phyloP scores from a whole-genome alignment of 2,797 vertebrate species.

The Scolopax bukidnonensis region DNA sequence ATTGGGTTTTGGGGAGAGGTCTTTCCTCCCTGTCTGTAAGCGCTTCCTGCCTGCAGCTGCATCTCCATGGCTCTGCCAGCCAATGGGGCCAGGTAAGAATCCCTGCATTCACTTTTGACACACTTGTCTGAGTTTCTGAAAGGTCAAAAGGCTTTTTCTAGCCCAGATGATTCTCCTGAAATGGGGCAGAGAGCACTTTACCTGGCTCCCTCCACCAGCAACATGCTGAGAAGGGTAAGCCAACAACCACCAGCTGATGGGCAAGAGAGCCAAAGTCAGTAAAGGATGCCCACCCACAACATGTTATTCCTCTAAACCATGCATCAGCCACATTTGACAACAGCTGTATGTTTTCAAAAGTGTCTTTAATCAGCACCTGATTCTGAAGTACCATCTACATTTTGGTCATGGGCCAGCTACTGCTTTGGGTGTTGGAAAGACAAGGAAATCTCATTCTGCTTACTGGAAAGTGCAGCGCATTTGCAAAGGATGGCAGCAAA shows the following conservation, averaged over 20 bases:
- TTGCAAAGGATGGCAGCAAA: neutral
- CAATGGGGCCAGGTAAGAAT: rapidly evolving
- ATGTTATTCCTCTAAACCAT: rapidly evolving
- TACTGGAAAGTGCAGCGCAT: neutral
- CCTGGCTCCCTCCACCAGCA: rapidly evolving
- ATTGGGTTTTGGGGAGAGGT: neutral
- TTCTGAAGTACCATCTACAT: neutral
- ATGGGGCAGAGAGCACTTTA: neutral
- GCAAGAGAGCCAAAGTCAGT: neutral
- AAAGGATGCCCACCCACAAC: neutral
- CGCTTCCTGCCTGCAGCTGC: neutral
- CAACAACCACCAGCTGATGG: neutral
- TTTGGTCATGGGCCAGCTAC: neutral
- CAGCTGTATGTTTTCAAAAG: neutral
- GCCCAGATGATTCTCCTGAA: neutral
- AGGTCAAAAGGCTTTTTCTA: neutral
- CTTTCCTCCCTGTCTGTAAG: rapidly evolving
- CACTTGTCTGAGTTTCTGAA: neutral
- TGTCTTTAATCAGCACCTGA: neutral
- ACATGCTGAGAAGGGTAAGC: rapidly evolving
- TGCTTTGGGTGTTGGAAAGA: neutral
- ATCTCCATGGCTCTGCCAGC: neutral
- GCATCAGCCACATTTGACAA: neutral
- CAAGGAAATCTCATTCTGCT: neutral
- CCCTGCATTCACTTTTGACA: neutral